Evolutionary conservation across 2,888 invertebrate species (phyloP).

Genomic region (Pecten maximus): DNA sequence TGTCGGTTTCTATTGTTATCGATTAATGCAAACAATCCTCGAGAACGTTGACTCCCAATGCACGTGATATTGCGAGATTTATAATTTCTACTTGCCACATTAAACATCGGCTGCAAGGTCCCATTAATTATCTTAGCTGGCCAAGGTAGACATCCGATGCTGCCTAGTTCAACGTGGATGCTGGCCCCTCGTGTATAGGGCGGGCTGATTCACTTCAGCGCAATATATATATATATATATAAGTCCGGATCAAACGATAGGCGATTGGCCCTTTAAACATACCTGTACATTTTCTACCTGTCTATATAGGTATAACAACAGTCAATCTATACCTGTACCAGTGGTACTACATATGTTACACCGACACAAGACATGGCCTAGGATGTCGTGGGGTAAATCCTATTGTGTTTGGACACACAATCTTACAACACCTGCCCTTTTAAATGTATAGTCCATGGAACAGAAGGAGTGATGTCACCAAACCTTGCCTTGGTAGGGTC

Average conservation of each 20-base stretch:
- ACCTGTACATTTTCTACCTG: background rate
- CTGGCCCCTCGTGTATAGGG: slow-evolving; percentile 16
- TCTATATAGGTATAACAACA: background rate
- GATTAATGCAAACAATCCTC: background rate
- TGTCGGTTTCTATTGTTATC: background rate
- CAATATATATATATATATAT: slow-evolving; percentile 9
- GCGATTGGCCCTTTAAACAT: slow-evolving; percentile 17
- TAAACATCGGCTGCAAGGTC: background rate
- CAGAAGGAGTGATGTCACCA: background rate
- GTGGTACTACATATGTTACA: background rate
- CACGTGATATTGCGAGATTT: background rate
- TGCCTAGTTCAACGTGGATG: background rate
- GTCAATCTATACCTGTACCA: background rate
- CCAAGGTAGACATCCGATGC: background rate
- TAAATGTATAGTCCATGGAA: background rate
- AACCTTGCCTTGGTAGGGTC: background rate
- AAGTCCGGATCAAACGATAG: slow-evolving; percentile 28
- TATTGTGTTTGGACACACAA: slow-evolving; percentile 11
- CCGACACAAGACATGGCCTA: background rate
- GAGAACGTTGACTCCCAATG: background rate
- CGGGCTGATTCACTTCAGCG: background rate
- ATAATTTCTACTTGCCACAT: background rate
- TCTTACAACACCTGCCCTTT: background rate
- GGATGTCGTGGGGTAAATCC: slow-evolving; percentile 23
- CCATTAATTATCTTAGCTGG: background rate